Percentiles rank a stretch among this genome's conserved stretches.
These are phyloP conservation scores for Sylvia borin DNA, from an alignment of 2,797 vertebrate genomes.

Conservation along the genomic window DNA sequence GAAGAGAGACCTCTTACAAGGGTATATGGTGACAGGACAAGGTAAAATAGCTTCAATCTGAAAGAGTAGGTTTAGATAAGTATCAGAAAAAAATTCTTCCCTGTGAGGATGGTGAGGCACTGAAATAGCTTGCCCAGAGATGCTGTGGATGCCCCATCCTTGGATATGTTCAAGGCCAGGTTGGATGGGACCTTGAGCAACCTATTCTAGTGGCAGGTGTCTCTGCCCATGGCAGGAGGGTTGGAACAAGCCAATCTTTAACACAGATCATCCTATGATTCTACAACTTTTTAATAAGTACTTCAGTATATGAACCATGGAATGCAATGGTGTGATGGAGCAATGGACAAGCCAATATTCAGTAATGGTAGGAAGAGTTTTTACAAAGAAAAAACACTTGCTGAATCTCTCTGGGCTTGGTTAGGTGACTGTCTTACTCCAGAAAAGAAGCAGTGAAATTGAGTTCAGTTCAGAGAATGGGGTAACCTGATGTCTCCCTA, in stretches of 20 bases:
- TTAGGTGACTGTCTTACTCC: neutral
- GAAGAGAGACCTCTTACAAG: neutral
- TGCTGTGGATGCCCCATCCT: neutral
- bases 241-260: neutral
- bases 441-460: neutral
- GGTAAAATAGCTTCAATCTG: neutral
- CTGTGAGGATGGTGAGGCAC: neutral
- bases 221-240: neutral
- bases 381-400: neutral
- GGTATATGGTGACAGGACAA: neutral
- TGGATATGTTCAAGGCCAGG: neutral
- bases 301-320: neutral
- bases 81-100: neutral
- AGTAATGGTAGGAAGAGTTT: neutral
- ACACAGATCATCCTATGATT: neutral
- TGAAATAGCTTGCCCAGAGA: neutral
- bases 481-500: neutral
- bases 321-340: neutral
- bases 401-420: neutral
- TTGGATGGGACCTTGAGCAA: neutral
- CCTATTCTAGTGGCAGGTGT: neutral
- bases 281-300: neutral
- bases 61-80: neutral
- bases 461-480: neutral
- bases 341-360: neutral